Evolutionary conservation across 2,888 invertebrate genomes (phyloP).

Genomic region (Pristionchus exspectatus): DNA sequence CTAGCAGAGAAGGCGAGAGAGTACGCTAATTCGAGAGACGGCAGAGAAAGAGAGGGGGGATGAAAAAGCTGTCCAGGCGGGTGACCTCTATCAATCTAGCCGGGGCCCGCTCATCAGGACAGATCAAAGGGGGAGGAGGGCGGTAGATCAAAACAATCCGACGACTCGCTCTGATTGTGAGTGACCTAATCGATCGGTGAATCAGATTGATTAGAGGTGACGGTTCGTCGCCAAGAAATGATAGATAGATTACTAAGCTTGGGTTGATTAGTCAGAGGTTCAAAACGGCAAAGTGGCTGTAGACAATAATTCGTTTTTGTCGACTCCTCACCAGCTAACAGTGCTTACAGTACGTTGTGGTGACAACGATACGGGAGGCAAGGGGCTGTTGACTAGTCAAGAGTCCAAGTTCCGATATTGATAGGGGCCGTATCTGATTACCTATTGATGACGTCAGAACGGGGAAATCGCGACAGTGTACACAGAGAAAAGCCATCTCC

Average conservation of each 20-base stretch:
- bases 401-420: too few species aligned
- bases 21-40: background rate
- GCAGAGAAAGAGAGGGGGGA: background rate
- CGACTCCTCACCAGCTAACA: too few species aligned
- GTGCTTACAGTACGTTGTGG: too few species aligned
- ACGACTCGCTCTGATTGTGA: background rate
- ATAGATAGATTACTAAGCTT: too few species aligned
- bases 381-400: background rate
- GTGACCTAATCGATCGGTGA: background rate
- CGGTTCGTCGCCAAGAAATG: too few species aligned
- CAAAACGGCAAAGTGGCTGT: too few species aligned
- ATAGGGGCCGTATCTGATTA: slow-evolving; percentile 6
- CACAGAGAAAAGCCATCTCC: background rate
- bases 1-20: background rate
- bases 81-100: slow-evolving; percentile 43
- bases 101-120: slow-evolving; percentile 12
- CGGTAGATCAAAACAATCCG: background rate
- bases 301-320: too few species aligned
- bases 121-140: background rate
- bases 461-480: background rate
- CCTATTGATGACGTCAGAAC: slow-evolving; percentile 14
- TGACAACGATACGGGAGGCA: background rate
- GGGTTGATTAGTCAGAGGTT: too few species aligned
- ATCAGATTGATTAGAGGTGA: too few species aligned
- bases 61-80: background rate